Conservation (phyloP, 2,888 invertebrate genomes). For the Aleiodes alternator region DNA sequence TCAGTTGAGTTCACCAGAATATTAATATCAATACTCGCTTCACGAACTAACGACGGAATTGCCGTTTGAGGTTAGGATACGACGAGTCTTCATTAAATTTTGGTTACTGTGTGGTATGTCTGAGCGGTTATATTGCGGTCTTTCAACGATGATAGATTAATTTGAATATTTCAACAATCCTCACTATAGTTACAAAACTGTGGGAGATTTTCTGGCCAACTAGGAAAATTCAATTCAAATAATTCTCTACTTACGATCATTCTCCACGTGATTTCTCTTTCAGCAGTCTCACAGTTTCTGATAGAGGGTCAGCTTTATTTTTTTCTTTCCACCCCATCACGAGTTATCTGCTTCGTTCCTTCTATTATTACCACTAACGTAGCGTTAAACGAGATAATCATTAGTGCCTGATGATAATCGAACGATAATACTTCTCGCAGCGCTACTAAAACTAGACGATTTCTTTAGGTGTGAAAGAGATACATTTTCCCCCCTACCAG, state of each 20-base stretch:
- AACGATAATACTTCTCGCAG: too few relatives aligned
- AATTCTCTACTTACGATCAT: too few relatives aligned
- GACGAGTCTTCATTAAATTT: slow-evolving; percentile 31
- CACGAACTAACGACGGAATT: slow-evolving; percentile 20
- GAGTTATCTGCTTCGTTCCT: too few relatives aligned
- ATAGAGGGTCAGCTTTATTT: too few relatives aligned
- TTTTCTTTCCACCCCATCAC: too few relatives aligned
- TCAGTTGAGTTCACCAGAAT: slow-evolving; percentile 30
- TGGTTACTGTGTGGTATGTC: slow-evolving; percentile 22
- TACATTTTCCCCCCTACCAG: too few relatives aligned
- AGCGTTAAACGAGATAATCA: slow-evolving; percentile 64
- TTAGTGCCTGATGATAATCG: slow-evolving; percentile 39
- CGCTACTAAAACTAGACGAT: slow-evolving; percentile 17
- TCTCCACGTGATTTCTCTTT: too few relatives aligned
- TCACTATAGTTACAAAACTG: not conserved
- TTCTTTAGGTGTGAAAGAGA: too few relatives aligned
- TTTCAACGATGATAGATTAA: slow-evolving; percentile 15
- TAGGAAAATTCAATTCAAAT: too few relatives aligned
- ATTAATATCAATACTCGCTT: slow-evolving; percentile 26
- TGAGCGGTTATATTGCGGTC: slow-evolving; percentile 33
- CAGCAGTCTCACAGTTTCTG: too few relatives aligned
- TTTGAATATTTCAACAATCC: not conserved
- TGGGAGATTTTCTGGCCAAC: not conserved
- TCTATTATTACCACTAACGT: slow-evolving; percentile 44
- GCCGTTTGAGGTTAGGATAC: slow-evolving; percentile 34